Conservation (phyloP, 2,888 invertebrate species). For the Podotricha telesiphe region DNA sequence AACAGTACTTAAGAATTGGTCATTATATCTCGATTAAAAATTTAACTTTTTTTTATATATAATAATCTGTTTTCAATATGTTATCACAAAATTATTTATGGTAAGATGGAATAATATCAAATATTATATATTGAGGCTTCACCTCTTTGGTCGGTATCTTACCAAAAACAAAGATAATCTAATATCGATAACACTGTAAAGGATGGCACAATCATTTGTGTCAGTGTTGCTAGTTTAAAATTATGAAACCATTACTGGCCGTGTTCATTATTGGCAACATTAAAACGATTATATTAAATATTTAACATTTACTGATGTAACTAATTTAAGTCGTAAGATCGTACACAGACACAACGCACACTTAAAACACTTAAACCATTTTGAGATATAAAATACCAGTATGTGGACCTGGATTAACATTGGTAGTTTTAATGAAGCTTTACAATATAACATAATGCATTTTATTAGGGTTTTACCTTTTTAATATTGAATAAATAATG, state of each 20-base stretch:
- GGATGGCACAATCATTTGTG: conserved; percentile 73
- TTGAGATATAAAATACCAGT: conserved; percentile 38
- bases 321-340: conserved; percentile 54
- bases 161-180: conserved; percentile 46
- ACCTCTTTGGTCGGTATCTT: conserved; percentile 48
- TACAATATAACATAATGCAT: conserved; percentile 11
- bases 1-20: conserved; percentile 52
- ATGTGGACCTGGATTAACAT: conserved; percentile 30
- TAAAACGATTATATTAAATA: conserved; percentile 48
- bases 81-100: conserved; percentile 49
- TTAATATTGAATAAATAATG: not conserved
- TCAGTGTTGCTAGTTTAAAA: conserved; percentile 53
- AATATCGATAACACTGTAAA: conserved; percentile 43
- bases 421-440: conserved; percentile 17
- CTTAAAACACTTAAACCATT: conserved; percentile 40
- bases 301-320: conserved; percentile 50
- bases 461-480: not conserved
- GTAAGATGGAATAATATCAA: conserved; percentile 49
- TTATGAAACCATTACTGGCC: conserved; percentile 65
- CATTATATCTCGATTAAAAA: conserved; percentile 33
- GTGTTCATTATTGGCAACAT: conserved; percentile 63
- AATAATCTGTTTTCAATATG: conserved; percentile 49
- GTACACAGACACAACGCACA: conserved; percentile 50
- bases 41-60: conserved; percentile 22
- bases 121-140: conserved; percentile 45